Conservation (phyloP, 2,797 vertebrate species). For the Tokudaia tokunoshimensis region DNA sequence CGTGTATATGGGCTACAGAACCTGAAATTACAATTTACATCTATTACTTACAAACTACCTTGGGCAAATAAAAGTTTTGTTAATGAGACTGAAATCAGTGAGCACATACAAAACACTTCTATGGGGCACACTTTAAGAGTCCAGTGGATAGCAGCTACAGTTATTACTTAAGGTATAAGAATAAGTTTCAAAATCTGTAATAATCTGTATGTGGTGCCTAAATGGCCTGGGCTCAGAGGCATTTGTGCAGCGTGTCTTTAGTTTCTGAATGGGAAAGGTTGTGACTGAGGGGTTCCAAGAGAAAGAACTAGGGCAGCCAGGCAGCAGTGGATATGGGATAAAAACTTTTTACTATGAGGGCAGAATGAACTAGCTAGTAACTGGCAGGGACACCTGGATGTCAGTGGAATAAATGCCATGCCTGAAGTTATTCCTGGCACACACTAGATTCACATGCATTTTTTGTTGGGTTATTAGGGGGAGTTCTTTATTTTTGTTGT, state of each 20-base stretch:
- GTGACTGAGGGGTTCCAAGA: background rate
- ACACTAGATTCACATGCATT: background rate
- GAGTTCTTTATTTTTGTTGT: background rate
- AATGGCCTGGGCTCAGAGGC: background rate
- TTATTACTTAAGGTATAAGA: background rate
- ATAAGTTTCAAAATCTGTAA: constrained; percentile 1
- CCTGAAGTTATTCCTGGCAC: background rate
- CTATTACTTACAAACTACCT: background rate
- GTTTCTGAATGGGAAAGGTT: background rate
- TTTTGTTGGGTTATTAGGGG: background rate
- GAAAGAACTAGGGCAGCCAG: background rate
- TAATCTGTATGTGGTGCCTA: background rate
- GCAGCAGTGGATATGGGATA: background rate
- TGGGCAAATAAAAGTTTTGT: background rate
- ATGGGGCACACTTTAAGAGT: background rate
- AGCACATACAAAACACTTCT: background rate
- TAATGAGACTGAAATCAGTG: background rate
- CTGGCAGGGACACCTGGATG: no score
- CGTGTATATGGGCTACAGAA: background rate
- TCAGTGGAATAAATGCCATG: background rate
- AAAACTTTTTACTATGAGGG: background rate
- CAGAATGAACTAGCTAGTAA: background rate
- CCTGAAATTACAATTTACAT: background rate
- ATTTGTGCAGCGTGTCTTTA: background rate
- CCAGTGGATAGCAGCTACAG: background rate